These are phyloP conservation scores for Diarsia mendica DNA, from an alignment of 2,888 invertebrate species.

Conservation along the genomic window DNA sequence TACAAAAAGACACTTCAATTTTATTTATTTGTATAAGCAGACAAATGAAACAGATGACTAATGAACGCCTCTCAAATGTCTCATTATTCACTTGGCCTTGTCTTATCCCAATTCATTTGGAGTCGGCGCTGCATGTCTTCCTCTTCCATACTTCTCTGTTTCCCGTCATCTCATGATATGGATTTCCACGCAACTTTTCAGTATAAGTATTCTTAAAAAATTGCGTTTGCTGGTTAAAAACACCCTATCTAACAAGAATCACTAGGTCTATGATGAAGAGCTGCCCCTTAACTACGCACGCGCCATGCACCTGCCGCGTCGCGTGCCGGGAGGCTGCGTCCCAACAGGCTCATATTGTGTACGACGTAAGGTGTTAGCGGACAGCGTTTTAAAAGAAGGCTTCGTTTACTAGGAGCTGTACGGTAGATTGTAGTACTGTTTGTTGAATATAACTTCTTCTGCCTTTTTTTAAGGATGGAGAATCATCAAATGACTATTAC, in stretches of 20 bases:
- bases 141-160: too few species aligned
- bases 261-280: neutral
- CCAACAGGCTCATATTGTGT: slow-evolving; percentile 39
- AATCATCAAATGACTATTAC: too few species aligned
- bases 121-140: too few species aligned
- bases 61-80: neutral
- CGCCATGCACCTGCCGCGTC: slow-evolving; percentile 53
- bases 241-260: neutral
- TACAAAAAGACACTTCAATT: too few species aligned
- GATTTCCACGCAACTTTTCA: too few species aligned
- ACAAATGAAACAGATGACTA: neutral
- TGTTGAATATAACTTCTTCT: too few species aligned
- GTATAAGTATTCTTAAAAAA: too few species aligned
- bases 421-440: neutral
- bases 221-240: neutral
- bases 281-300: slow-evolving; percentile 53
- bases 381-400: slow-evolving; percentile 1
- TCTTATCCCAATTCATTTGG: too few species aligned
- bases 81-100: too few species aligned
- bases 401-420: neutral
- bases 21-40: too few species aligned
- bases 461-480: too few species aligned
- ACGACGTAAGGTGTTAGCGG: neutral
- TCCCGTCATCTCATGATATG: too few species aligned
- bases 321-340: slow-evolving; percentile 66